Percentiles rank a stretch among this genome's conserved stretches.
Conservation (phyloP, 2,888 invertebrate species). For the Tridacna crocea region DNA sequence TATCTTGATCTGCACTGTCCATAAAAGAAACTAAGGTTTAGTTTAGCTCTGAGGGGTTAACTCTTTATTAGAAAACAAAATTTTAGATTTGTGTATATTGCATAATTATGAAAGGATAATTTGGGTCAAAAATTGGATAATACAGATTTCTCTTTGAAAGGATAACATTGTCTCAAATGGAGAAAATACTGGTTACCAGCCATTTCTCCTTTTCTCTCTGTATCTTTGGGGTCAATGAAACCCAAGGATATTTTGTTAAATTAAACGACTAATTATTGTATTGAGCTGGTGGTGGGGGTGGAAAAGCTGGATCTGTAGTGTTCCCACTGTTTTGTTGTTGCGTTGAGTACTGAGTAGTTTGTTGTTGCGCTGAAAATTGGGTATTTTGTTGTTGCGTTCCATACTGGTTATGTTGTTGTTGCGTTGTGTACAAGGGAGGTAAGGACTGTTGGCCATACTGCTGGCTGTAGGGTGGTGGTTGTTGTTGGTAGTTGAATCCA, state of each 20-base stretch:
- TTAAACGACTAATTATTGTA: no score
- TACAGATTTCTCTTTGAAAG: neutral
- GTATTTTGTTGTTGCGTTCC: no score
- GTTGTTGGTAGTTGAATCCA: conserved; percentile 7
- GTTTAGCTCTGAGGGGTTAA: no score
- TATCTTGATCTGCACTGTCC: no score
- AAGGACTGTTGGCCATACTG: neutral
- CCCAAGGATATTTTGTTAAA: no score
- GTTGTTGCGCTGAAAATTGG: neutral
- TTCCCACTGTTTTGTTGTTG: neutral
- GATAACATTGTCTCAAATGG: neutral
- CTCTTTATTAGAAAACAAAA: no score
- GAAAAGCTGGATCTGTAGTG: conserved; percentile 8
- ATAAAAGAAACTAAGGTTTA: no score
- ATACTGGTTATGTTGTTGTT: no score
- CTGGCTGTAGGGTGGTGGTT: conserved; percentile 10
- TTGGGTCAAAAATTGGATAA: no score
- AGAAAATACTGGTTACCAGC: neutral
- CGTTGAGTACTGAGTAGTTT: neutral
- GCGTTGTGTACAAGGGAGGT: conserved; percentile 1
- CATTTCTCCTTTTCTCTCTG: neutral
- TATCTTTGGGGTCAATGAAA: no score
- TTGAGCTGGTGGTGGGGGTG: conserved; percentile 1
- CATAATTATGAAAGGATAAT: no score
- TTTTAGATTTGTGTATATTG: no score